Evolutionary conservation across 64 coral and sea anemone species (phyloP).

Genomic region (Orbicella faveolata): DNA sequence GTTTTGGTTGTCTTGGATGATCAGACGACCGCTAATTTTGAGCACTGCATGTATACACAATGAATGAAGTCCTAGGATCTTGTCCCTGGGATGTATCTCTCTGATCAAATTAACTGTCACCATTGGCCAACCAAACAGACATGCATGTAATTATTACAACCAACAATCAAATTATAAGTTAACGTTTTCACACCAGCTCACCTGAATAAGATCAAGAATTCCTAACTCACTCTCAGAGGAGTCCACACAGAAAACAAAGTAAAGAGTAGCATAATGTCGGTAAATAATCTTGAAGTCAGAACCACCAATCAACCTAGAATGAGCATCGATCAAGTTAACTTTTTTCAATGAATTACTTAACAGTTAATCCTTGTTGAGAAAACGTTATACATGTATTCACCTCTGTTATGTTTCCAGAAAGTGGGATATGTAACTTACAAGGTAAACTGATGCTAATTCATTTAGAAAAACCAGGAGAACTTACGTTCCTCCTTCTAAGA

Average conservation of each 20-base stretch:
- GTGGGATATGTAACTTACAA: no score
- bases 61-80: no score
- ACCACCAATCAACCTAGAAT: slow-evolving; percentile 87
- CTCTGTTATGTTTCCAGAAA: no score
- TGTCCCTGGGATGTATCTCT: no score
- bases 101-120: no score
- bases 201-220: slow-evolving; percentile 99
- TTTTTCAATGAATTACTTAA: no score
- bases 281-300: slow-evolving; percentile 95
- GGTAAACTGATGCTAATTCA: neutral
- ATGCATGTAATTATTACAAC: neutral
- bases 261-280: slow-evolving; percentile 97
- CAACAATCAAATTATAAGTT: neutral
- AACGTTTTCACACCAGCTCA: slow-evolving; percentile 6
- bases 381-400: no score
- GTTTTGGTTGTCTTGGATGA: no score
- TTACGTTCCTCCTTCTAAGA: slow-evolving; percentile 97
- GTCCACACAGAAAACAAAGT: slow-evolving; percentile 99
- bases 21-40: no score
- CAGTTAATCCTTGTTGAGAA: no score
- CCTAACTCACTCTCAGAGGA: slow-evolving; percentile 99
- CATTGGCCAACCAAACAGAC: neutral
- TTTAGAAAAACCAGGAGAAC: neutral
- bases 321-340: neutral
- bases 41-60: no score